Conservation (phyloP, 2,888 invertebrate genomes). For the Andricus curvator region DNA sequence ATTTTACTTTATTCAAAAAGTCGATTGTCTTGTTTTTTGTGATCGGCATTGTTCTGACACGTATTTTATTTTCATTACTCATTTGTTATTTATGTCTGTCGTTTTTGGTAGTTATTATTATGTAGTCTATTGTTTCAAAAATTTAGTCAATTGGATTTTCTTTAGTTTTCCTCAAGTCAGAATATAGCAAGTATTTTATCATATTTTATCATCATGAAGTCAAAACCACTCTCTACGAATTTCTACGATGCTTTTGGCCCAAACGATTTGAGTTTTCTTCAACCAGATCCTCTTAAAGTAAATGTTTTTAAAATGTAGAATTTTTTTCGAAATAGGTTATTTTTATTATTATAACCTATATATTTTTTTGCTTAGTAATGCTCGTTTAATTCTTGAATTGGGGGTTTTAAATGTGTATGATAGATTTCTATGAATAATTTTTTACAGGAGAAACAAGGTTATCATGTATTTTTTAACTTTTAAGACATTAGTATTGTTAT, state of each 20-base stretch:
- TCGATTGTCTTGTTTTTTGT: constrained; percentile 47
- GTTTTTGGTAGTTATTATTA: not conserved
- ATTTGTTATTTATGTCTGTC: not conserved
- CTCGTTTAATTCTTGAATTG: not conserved
- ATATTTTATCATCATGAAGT: constrained; percentile 8
- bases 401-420: not conserved
- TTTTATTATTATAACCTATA: constrained; percentile 2
- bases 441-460: not conserved
- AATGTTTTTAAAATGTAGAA: not conserved
- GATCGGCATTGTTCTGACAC: constrained; percentile 43
- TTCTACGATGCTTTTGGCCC: constrained; percentile 21
- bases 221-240: constrained; percentile 6
- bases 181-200: not conserved
- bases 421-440: not conserved
- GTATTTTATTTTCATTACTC: constrained; percentile 18
- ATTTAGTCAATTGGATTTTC: not conserved
- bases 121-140: constrained; percentile 11
- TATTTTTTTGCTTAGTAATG: constrained; percentile 25
- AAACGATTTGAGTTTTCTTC: not conserved
- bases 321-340: not conserved
- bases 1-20: constrained; percentile 45
- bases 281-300: constrained; percentile 7
- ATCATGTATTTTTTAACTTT: not conserved
- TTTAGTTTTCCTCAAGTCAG: not conserved
- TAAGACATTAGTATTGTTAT: not conserved